These are phyloP conservation scores for Drosophila dunni DNA, from an alignment of 1,140 invertebrate genomes.

Conservation along the genomic window DNA sequence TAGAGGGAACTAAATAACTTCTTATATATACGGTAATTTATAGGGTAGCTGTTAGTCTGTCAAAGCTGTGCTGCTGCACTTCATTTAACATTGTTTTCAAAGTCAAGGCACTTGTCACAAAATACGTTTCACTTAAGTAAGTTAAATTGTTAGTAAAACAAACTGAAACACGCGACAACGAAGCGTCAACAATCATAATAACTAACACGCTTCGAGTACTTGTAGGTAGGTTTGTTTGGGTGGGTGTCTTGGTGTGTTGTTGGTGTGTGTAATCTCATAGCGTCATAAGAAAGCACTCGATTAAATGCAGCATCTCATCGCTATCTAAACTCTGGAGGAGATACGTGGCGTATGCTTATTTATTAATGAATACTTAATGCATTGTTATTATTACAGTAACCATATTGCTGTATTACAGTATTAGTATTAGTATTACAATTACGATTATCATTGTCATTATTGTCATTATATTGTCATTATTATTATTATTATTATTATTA, in stretches of 20 bases:
- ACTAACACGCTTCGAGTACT: not conserved
- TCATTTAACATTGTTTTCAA: constrained; percentile 35
- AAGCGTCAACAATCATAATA: constrained; percentile 4
- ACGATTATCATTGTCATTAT: no score
- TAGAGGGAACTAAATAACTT: no score
- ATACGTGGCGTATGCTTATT: no score
- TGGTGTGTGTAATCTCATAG: constrained; percentile 2
- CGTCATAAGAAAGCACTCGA: not conserved
- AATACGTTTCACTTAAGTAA: constrained; percentile 33
- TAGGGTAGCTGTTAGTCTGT: not conserved
- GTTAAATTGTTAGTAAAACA: constrained; percentile 35
- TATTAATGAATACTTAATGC: no score
- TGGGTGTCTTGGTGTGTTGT: not conserved
- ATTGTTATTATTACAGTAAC: no score
- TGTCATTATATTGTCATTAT: no score
- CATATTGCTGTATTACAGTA: no score
- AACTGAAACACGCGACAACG: constrained; percentile 22
- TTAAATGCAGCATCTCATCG: not conserved
- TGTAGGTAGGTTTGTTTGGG: not conserved
- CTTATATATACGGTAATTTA: not conserved
- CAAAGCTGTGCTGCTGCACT: not conserved
- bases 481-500: no score
- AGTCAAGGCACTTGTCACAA: constrained; percentile 26
- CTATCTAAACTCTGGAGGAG: no score
- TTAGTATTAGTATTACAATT: no score